These are phyloP conservation scores for Apis dorsata DNA, from an alignment of 1,140 invertebrate species.

Conservation along the genomic window DNA sequence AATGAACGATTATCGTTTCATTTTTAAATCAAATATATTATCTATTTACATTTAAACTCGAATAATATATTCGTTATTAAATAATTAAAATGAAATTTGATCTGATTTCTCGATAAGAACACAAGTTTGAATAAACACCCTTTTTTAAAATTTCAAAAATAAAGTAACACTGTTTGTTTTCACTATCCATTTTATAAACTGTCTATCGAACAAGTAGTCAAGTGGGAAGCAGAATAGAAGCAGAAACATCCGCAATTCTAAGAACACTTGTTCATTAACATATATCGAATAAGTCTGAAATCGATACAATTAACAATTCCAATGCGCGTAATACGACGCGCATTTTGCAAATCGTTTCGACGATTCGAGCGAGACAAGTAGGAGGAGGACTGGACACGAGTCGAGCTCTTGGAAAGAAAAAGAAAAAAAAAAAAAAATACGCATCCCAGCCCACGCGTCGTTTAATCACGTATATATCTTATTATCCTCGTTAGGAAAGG, in stretches of 20 bases:
- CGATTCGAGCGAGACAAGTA: slow-evolving; percentile 8
- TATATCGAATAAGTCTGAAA: background rate
- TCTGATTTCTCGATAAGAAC: no score
- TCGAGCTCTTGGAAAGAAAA: background rate
- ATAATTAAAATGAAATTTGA: no score
- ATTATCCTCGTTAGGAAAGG: slow-evolving; percentile 51
- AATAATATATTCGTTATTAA: no score
- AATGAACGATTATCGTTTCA: background rate
- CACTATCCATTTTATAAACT: background rate
- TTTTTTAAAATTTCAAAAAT: no score
- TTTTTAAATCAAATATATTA: no score
- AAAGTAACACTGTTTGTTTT: background rate
- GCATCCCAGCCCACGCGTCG: slow-evolving; percentile 34
- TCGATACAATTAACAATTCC: slow-evolving; percentile 18
- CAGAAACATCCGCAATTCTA: slow-evolving; percentile 2
- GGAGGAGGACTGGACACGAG: background rate
- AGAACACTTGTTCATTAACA: background rate
- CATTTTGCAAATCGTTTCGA: slow-evolving; percentile 1
- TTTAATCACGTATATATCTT: slow-evolving; percentile 30
- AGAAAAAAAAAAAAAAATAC: background rate
- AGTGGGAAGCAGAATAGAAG: background rate
- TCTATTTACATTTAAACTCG: no score
- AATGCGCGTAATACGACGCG: background rate
- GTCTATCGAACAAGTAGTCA: background rate
- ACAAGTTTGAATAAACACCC: no score